phyloP scores from a whole-genome alignment of 2,888 invertebrate genomes.

The Drosophila mettleri region DNA sequence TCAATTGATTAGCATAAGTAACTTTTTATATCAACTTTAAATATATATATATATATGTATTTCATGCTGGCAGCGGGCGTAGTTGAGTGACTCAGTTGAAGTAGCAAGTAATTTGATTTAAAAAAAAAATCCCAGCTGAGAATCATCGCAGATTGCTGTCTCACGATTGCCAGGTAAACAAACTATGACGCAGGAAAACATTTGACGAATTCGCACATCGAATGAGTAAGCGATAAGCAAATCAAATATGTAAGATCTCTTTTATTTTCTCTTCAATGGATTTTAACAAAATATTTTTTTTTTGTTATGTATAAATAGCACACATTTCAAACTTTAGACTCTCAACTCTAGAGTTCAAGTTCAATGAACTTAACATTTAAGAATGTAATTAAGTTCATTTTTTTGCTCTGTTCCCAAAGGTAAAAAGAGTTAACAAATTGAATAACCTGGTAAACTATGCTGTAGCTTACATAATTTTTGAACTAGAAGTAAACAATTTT shows the following conservation, averaged over 20 bases:
- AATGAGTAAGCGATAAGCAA: conserved; percentile 42
- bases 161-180: background rate
- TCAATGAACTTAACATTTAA: background rate
- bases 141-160: background rate
- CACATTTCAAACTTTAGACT: too few relatives aligned
- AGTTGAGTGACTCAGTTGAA: conserved; percentile 4
- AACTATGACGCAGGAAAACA: conserved; percentile 28
- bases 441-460: too few relatives aligned
- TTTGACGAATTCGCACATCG: conserved; percentile 41
- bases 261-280: too few relatives aligned
- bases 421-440: too few relatives aligned
- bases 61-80: background rate
- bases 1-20: conserved; percentile 13
- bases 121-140: background rate
- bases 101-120: background rate
- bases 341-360: background rate
- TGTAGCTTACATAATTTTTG: too few relatives aligned
- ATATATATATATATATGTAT: too few relatives aligned
- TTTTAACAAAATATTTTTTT: too few relatives aligned
- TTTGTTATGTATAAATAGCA: too few relatives aligned
- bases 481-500: too few relatives aligned
- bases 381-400: background rate
- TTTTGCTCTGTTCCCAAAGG: too few relatives aligned
- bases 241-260: background rate
- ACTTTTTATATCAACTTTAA: background rate